Percentiles rank a stretch among this genome's conserved stretches.
These are phyloP conservation scores for Cotesia glomerata DNA, from an alignment of 1,140 invertebrate species.

Conservation along the genomic window DNA sequence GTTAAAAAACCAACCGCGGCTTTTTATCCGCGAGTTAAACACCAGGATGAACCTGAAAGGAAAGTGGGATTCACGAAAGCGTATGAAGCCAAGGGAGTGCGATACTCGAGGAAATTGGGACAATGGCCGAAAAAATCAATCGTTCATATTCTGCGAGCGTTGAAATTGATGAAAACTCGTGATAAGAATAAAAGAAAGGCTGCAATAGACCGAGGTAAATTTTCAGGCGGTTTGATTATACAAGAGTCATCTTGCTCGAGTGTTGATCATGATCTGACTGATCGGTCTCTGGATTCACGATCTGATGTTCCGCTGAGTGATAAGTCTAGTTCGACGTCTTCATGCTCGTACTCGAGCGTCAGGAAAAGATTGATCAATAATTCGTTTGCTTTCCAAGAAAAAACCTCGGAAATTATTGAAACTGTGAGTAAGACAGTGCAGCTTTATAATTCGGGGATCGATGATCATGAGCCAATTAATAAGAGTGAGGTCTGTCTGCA, in stretches of 20 bases:
- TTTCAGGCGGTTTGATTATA: background rate
- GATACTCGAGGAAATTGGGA: background rate
- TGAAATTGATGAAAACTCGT: constrained; percentile 28
- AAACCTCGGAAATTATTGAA: constrained; percentile 6
- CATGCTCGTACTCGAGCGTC: constrained; percentile 26
- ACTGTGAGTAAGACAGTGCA: background rate
- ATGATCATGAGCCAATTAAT: background rate
- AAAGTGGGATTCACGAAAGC: background rate
- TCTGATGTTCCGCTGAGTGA: background rate
- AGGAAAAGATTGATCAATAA: constrained; percentile 28
- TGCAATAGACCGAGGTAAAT: background rate
- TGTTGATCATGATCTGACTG: constrained; percentile 14
- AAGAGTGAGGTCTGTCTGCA: background rate
- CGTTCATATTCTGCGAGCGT: constrained; percentile 19
- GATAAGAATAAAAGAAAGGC: background rate
- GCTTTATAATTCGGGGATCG: background rate
- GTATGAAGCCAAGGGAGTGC: background rate
- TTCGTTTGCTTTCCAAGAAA: background rate
- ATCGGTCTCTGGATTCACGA: background rate
- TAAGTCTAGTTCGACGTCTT: background rate
- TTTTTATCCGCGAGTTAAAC: constrained; percentile 12
- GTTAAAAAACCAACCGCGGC: background rate
- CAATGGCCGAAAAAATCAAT: constrained; percentile 22
- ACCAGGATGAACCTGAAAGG: background rate
- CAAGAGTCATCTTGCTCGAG: constrained; percentile 23